phyloP scores from a whole-genome alignment of 2,797 vertebrate species.

The Euthynnus affinis region DNA sequence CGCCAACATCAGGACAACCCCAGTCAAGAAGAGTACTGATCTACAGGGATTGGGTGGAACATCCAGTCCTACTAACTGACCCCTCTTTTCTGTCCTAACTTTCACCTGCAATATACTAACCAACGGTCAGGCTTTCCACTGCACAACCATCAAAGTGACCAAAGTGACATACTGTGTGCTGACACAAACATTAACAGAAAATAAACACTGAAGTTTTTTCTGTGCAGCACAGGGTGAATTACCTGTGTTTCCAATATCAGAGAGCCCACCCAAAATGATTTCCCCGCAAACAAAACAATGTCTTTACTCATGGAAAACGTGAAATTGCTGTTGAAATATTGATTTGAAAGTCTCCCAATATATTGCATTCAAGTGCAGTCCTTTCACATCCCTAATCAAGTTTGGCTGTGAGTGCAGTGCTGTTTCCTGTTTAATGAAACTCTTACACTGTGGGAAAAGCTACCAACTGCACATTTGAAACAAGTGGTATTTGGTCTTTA shows the following conservation, averaged over 20 bases:
- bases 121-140: constrained; percentile 12
- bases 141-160: constrained; percentile 5
- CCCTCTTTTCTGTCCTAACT: constrained; percentile 2
- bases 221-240: background rate
- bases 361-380: background rate
- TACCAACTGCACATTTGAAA: background rate
- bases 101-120: background rate
- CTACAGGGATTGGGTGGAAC: no score
- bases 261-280: background rate
- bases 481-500: background rate
- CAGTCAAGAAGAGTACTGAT: no score
- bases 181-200: background rate
- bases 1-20: no score
- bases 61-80: no score
- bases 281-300: background rate
- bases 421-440: constrained; percentile 5
- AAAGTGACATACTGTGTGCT: background rate
- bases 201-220: background rate
- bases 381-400: constrained; percentile 10
- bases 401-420: constrained; percentile 2
- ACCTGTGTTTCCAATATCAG: background rate
- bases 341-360: background rate
- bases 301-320: no score
- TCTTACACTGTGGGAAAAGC: background rate
- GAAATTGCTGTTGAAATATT: no score